Conservation (phyloP, 2,888 invertebrate genomes). For the Mesorhabditis sp. region DNA sequence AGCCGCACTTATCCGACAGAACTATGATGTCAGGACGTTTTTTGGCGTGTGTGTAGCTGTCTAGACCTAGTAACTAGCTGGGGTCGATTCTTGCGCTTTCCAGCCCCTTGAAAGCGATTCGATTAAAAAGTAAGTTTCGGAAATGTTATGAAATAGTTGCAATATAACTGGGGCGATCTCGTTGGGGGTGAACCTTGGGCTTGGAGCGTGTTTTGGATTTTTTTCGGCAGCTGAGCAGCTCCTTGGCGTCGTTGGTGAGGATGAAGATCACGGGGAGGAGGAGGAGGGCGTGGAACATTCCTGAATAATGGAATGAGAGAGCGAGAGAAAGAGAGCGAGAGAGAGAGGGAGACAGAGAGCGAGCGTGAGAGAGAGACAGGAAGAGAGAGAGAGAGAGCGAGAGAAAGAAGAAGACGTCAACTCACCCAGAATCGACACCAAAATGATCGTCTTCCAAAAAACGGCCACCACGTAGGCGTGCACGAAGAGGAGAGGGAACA, state of each 20-base stretch:
- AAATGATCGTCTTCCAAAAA: conserved; percentile 55
- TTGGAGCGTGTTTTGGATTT: not conserved
- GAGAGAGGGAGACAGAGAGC: too few species aligned
- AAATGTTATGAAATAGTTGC: not conserved
- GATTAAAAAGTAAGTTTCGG: too few species aligned
- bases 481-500: conserved; percentile 53
- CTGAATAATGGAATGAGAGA: conserved; percentile 4
- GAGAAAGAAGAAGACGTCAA: not conserved
- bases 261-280: conserved; percentile 51
- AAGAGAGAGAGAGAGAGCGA: too few species aligned
- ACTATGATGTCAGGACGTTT: too few species aligned
- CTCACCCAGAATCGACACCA: conserved; percentile 40
- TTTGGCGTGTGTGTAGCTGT: too few species aligned
- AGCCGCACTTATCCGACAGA: too few species aligned
- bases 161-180: not conserved
- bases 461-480: conserved; percentile 55
- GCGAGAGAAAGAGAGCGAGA: too few species aligned
- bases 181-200: too few species aligned
- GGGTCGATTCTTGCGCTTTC: too few species aligned
- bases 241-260: conserved; percentile 37
- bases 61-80: too few species aligned
- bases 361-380: too few species aligned
- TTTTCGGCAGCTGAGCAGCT: conserved; percentile 13
- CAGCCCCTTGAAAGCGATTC: too few species aligned
- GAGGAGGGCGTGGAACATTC: conserved; percentile 52